Evolutionary conservation across 2,797 vertebrate genomes (phyloP), one percentile per base, ranked within the genome.

Genomic region (Triplophysa bombifrons): DNA sequence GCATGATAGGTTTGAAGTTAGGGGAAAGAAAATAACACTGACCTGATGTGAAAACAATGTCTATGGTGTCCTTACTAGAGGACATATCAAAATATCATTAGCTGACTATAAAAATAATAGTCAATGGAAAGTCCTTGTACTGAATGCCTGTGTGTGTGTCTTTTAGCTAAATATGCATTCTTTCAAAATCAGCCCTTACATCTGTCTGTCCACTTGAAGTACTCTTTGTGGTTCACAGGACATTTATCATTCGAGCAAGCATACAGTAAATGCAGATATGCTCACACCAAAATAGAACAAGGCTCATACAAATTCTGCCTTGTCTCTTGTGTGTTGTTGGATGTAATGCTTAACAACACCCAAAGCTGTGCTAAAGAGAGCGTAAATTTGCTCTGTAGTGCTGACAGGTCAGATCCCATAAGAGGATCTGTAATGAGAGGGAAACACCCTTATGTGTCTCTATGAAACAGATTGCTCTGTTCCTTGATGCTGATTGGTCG

Each of bases 321-420:
- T 3, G 7, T 71, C 74, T 58, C 82, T 4, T 48, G 46, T 68
- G 80, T 68, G 56, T 67, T 41, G 41, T 82, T 82, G 72, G 27
- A 19, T 70, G 53, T 80, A 76, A 80, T 82, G 60, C 70, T 75
- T 70, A 74, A 66, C 58, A 70, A 56, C 76, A 60, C 64, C 55
- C 38, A 72, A 44, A n/a, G 34, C 34, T 65, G 63, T 41, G 34
- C 34, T 41, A 44, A 65, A 19, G 17, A 65, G 17, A 41, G 9
- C 63, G 20, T 20, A 20, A 65, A 34, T 9, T n/a, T 65, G 9
- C 64, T 71, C 19, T 74, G 64, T 55, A 76, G 20, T 30, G 67
- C 61, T 56, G 68, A 38, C 53, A 61, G n/a, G 34, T 78, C 66
- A n/a, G 50, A 16, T 69, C 75, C 69, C 63, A 27, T 34, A 20